Evolutionary conservation across 1,140 invertebrate genomes (phyloP), one percentile per base, ranked within the genome.

Genomic region (Micrasema minimum): DNA sequence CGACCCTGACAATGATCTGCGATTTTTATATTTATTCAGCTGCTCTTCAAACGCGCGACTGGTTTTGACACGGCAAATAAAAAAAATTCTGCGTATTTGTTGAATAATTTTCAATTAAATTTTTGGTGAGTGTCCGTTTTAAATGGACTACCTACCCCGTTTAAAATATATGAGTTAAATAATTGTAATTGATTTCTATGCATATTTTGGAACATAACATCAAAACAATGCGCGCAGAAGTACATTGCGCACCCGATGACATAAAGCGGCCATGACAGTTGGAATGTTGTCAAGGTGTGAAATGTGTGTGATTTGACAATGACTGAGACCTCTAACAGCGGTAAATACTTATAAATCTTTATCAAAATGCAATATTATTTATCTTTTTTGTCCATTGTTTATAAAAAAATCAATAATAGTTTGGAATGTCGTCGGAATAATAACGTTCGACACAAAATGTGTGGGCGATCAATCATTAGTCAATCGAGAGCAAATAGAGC

Each of bases 201-300:
- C 43, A 55, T 55, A 67, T 67, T 67, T 31, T 55, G 65, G 50
- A 53, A 22, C 38, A 6, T 55, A 38, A 43, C n/a, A 67, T 55
- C 65, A 67, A 55, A 67, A 67, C 65, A 67, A 67, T 41, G 50
- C 65, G 50, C 65, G 65, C 65, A 67, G 65, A 67, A 66, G 16
- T 37, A 20, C 65, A 67, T 45, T 53, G 48, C 65, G 48, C 65
- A 67, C 35, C 31, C 50, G 38, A 67, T 67, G 65, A 67, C 65
- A 67, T 67, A 67, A 53, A 53, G 71, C 66, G 46, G 71, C 71
- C 71, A 72, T 72, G 71, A 72, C 71, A 72, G 71, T 72, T 68
- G 59, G 41, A 57, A 61, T 69, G 67, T 72, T 72, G 71, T 68
- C 71, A 72, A 72, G 64, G 65, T 72, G 67, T 69, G 67, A 69